These are phyloP conservation scores for Casuarius casuarius DNA, from an alignment of 2,113 vertebrate species.

Conservation along the genomic window DNA sequence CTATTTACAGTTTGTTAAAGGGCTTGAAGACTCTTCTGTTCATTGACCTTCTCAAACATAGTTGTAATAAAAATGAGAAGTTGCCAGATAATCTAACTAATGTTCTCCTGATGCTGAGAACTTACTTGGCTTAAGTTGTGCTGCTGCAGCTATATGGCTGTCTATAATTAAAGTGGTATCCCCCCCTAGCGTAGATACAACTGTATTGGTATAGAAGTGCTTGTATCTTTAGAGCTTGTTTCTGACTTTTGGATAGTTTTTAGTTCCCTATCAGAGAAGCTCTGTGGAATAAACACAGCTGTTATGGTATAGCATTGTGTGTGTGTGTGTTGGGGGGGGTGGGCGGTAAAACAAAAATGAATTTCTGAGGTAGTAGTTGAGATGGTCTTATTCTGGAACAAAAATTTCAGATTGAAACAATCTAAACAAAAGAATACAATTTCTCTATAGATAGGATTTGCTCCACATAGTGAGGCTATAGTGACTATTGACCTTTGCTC, in stretches of 20 bases:
- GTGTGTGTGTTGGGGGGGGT: too few relatives aligned
- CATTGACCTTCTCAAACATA: conserved; percentile 40
- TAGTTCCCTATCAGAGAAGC: background rate
- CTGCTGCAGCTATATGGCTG: background rate
- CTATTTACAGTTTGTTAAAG: background rate
- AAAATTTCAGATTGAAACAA: background rate
- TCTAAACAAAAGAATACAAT: background rate
- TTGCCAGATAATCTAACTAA: conserved; percentile 6
- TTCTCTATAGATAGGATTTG: background rate
- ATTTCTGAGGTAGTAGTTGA: background rate
- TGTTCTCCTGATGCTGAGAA: background rate
- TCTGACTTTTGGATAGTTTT: background rate
- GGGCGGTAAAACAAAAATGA: background rate
- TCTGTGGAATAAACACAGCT: background rate
- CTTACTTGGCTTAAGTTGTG: background rate
- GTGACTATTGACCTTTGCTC: background rate
- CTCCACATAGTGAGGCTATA: background rate
- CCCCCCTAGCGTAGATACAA: conserved; percentile 54
- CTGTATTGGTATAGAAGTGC: conserved; percentile 12
- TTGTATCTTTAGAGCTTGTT: background rate
- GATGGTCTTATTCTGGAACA: background rate
- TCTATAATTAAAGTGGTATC: conserved; percentile 55
- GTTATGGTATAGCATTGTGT: background rate
- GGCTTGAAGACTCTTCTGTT: conserved; percentile 22
- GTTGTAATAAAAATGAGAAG: conserved; percentile 8